These are phyloP conservation scores for Baccha elongata DNA, from an alignment of 2,888 invertebrate genomes.

Conservation along the genomic window DNA sequence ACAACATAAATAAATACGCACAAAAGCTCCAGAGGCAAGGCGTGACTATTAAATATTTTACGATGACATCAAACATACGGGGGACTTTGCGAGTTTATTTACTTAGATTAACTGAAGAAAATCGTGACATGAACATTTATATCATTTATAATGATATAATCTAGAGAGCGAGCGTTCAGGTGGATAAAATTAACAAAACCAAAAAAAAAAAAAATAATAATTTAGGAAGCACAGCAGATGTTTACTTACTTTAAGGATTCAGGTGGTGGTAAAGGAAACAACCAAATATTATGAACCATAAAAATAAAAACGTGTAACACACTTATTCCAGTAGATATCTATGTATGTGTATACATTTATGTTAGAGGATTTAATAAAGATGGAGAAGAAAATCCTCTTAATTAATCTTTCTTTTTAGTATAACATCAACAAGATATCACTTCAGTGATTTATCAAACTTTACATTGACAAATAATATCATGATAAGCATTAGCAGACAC, in stretches of 20 bases:
- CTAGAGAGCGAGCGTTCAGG: conserved; percentile 23
- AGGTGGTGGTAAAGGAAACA: not conserved
- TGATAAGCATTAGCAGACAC: not conserved
- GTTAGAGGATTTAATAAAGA: too few species aligned
- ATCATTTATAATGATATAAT: conserved; percentile 41
- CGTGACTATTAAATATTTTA: conserved; percentile 39
- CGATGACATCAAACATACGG: conserved; percentile 29
- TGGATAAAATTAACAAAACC: conserved; percentile 5
- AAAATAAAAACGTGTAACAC: conserved; percentile 2
- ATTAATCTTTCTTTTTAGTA: not conserved
- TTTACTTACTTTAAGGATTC: conserved; percentile 1
- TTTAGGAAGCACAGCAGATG: conserved; percentile 21
- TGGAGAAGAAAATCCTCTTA: not conserved
- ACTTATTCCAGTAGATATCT: conserved; percentile 11
- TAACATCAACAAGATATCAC: not conserved
- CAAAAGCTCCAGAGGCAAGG: conserved; percentile 22
- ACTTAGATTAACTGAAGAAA: conserved; percentile 35
- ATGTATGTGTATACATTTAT: not conserved
- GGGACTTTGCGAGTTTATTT: conserved; percentile 16
- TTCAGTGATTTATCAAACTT: not conserved
- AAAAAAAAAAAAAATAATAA: not conserved
- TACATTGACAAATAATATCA: not conserved
- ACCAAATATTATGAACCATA: conserved; percentile 15
- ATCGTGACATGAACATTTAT: conserved; percentile 41
- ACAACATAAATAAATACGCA: not conserved